Base-by-base conservation (phyloP, 2,888 invertebrate species). In the Lomographa bimaculata region DNA sequence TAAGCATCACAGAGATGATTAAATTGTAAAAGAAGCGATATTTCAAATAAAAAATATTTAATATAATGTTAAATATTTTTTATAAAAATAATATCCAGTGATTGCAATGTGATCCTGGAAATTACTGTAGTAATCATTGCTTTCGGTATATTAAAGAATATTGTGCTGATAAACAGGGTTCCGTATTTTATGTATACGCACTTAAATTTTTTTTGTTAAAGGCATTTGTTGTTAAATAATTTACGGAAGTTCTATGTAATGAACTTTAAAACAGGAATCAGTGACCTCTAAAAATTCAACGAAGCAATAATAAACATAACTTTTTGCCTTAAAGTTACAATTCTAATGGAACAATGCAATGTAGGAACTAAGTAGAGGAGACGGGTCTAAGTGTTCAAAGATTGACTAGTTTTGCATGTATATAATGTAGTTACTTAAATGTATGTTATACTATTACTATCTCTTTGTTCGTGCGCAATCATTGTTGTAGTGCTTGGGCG, bases 1-100 rank as follows among this genome's bases (percentile, higher is more conserved):
- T 65, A 66, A 66, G 61, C 71, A 71, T 75, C 73, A 75, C 74
- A 69, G 54, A 53, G 56, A 52, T 47, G 37, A 33, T 32, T 57
- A 53, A 48, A 49, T 7, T 18, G 2, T 26, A 36, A 36, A 12
- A 11, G 2, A 17, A 8, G 30, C 8, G 28, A 18, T 40, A 17
- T 33, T 26, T 4, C 14, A 5, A 5, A 19, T 19, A 8, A 6
- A 7, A 5, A 8, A 16, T 40, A 1, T 30, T n/a, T n/a, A n/a
- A n/a, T n/a, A n/a, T n/a, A n/a, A n/a, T n/a, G n/a, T n/a, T n/a
- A n/a, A n/a, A n/a, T 34, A 18, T 40, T 21, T 33, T 26, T 4
- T 19, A 5, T n/a, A 19, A 14, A 8, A 6, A 7, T 7, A 8
- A 16, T 40, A 1, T 30, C 11, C 41, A 30, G 7, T 30, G 9